A percentile compares a stretch with the other conserved stretches of the same genome.
Evolutionary conservation across 2,113 vertebrate species (phyloP).

Genomic region (Prunella fulvescens): DNA sequence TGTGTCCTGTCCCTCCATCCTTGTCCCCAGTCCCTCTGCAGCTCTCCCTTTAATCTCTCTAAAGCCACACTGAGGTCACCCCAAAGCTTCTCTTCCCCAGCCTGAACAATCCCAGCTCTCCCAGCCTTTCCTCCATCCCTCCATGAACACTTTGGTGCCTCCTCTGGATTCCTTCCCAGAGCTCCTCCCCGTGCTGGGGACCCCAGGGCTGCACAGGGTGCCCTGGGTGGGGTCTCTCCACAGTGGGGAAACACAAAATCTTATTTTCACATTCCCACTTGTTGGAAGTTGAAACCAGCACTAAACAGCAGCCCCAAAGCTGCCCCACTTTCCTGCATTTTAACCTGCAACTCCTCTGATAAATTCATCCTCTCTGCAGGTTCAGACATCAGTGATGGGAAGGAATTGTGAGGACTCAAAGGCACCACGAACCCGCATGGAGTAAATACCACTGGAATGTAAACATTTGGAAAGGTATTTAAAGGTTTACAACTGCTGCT

Average conservation of each 20-base stretch:
- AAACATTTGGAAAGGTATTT: background rate
- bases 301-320: background rate
- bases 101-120: background rate
- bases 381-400: rapidly evolving
- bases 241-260: background rate
- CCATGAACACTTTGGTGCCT: background rate
- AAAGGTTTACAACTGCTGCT: background rate
- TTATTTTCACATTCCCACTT: background rate
- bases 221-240: background rate
- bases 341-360: background rate
- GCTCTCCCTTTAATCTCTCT: no score
- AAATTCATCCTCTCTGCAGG: background rate
- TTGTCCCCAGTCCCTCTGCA: background rate
- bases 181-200: background rate
- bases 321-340: background rate
- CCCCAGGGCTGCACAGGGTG: background rate
- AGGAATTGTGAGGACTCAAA: background rate
- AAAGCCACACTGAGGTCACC: rapidly evolving
- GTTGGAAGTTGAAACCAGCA: background rate
- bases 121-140: background rate
- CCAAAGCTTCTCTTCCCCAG: background rate
- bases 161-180: background rate
- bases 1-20: background rate
- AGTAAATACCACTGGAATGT: background rate
- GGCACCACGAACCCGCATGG: background rate